Evolutionary conservation across 1,140 invertebrate genomes (phyloP), one percentile per base, ranked within the genome.

Genomic region (Dendroctonus valens): DNA sequence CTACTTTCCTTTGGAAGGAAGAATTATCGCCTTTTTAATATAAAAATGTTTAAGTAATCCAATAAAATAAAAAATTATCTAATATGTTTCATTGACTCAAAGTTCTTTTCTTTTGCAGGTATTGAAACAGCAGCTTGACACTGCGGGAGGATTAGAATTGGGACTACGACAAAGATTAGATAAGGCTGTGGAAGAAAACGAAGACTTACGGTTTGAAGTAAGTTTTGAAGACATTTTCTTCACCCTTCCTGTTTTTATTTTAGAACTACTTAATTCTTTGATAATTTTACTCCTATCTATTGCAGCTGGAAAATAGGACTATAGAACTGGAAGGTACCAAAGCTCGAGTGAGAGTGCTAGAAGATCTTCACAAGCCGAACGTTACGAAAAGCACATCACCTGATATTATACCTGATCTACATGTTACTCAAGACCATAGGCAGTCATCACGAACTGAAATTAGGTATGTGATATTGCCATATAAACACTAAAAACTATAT

Each of bases 171-270:
- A 89, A 70, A 84, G 87, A 74, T 75, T 92, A 64, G 87, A 91
- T 71, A 88, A 87, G 71, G 84, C 84, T 46, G 84, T 85, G 72
- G 90, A 92, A 71, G 86, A 91, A 74, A 90, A 90, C 59, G 90
- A 92, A 65, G 90, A 93, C 76, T 81, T 93, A 68, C 86, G 86
- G 72, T 92, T 92, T 79, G 89, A 91, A 82, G 90, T 91, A 77
- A 78, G 79, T 72, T 46, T 9, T 7, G 26, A 55, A 42, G 38
- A 12, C 41, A 44, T 7, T 5, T 44, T 39, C n/a, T 15, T 39
- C 1, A 2, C 2, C 9, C 44, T 1, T 58, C 44, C 14, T 54
- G 40, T 51, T 51, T 51, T 51, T 46, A 11, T 2, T 46, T 2
- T 46, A 9, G 15, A n/a, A 52, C 50, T 8, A 12, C 8, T 52